Percentiles rank a stretch among this genome's conserved stretches.
Conservation (phyloP, 2,888 invertebrate genomes). For the Linnaemya vulpina region DNA sequence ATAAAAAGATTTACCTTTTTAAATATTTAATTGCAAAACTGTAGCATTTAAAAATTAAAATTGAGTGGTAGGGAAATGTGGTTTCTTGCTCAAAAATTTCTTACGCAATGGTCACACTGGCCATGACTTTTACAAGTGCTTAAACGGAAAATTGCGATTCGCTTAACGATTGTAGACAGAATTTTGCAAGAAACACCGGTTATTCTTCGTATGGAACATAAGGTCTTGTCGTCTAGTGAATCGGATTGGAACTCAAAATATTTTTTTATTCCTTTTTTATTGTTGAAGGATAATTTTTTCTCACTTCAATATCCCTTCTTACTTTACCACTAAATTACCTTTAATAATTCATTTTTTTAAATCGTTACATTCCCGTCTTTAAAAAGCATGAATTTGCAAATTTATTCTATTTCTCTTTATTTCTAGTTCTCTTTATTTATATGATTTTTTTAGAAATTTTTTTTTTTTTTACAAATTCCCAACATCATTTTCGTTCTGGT, state of each 20-base stretch:
- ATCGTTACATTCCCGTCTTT: neutral
- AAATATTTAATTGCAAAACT: too few species aligned
- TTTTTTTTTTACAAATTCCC: slow-evolving; percentile 26
- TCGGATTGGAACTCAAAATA: neutral
- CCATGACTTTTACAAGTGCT: too few species aligned
- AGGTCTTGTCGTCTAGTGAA: too few species aligned
- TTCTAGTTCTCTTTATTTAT: neutral
- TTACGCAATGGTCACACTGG: too few species aligned
- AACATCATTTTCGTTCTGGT: slow-evolving; percentile 40
- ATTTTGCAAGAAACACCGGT: too few species aligned
- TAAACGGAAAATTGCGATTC: too few species aligned
- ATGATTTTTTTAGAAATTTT: neutral
- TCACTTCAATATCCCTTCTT: neutral
- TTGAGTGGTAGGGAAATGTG: too few species aligned
- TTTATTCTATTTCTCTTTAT: slow-evolving; percentile 47
- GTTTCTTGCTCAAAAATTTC: too few species aligned
- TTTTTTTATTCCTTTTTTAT: neutral
- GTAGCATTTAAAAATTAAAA: too few species aligned
- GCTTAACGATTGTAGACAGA: too few species aligned
- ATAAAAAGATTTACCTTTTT: too few species aligned
- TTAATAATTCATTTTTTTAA: slow-evolving; percentile 25
- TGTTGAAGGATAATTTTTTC: neutral
- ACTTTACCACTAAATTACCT: slow-evolving; percentile 46
- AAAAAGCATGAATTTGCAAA: slow-evolving; percentile 35
- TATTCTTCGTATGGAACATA: too few species aligned